phyloP scores from a whole-genome alignment of 1,140 invertebrate species.

The Glossosoma conforme region DNA sequence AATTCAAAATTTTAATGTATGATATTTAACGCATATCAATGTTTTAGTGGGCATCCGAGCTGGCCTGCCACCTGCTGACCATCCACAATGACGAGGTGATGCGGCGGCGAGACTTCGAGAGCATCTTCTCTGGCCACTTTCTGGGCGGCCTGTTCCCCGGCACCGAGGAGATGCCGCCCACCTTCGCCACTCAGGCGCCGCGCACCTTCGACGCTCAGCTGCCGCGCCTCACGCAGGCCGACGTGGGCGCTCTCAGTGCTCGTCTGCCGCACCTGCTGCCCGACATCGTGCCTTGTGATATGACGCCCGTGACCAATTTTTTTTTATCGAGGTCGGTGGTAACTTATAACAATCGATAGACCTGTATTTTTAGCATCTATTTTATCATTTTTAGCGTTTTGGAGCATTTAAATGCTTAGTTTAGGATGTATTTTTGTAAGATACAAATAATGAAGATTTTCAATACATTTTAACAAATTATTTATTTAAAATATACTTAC shows the following conservation, averaged over 20 bases:
- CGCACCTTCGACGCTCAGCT: conserved; percentile 67
- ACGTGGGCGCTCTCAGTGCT: conserved; percentile 37
- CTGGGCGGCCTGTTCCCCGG: conserved; percentile 81
- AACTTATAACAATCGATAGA: no score
- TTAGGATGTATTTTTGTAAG: no score
- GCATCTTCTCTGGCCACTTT: conserved; percentile 80
- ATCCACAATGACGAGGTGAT: conserved; percentile 74
- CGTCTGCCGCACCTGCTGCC: conserved; percentile 39
- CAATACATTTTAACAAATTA: no score
- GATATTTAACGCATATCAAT: no score
- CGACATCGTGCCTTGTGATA: conserved; percentile 56
- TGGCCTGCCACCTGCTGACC: conserved; percentile 68
- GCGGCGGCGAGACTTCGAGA: conserved; percentile 66
- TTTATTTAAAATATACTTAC: no score
- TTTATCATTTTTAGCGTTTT: not conserved
- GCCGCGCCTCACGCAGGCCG: conserved; percentile 57
- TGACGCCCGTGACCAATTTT: conserved; percentile 65
- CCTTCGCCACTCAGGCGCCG: conserved; percentile 77
- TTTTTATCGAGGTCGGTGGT: conserved; percentile 55
- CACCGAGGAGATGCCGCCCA: conserved; percentile 77
- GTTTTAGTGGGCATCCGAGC: conserved; percentile 66
- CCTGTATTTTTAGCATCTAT: no score
- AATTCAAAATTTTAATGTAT: no score
- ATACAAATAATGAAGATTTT: no score
- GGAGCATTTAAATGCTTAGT: no score